These are phyloP conservation scores for Zaprionus obscuricornis DNA, from an alignment of 2,888 invertebrate species.

Conservation along the genomic window DNA sequence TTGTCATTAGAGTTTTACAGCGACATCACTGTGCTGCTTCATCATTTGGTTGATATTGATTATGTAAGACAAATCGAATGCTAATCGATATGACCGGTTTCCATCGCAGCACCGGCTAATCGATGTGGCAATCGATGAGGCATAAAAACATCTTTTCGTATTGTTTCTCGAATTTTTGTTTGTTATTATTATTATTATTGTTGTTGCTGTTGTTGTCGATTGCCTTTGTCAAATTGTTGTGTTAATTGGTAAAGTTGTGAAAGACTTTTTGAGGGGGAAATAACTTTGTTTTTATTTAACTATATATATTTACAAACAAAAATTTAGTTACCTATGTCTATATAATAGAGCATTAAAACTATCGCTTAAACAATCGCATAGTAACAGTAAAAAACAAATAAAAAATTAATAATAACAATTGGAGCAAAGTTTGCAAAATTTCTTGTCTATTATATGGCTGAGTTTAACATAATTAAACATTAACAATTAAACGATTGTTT, in stretches of 20 bases:
- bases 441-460: too few species aligned
- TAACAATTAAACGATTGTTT: too few species aligned
- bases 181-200: slow-evolving; percentile 2
- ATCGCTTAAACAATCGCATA: too few species aligned
- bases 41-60: slow-evolving; percentile 35
- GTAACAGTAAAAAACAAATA: too few species aligned
- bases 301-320: slow-evolving; percentile 23
- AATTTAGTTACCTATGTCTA: slow-evolving; percentile 37
- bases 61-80: slow-evolving; percentile 64
- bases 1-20: slow-evolving; percentile 36
- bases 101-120: slow-evolving; percentile 25
- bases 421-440: too few species aligned
- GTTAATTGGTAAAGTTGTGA: slow-evolving; percentile 48
- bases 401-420: too few species aligned
- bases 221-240: slow-evolving; percentile 43
- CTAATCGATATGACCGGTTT: slow-evolving; percentile 70
- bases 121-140: slow-evolving; percentile 52
- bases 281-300: slow-evolving; percentile 28
- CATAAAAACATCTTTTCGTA: slow-evolving; percentile 34
- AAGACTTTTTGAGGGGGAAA: slow-evolving; percentile 19
- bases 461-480: too few species aligned
- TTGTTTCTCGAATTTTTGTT: slow-evolving; percentile 28
- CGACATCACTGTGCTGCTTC: not conserved
- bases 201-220: slow-evolving; percentile 4
- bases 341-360: too few species aligned